These are phyloP conservation scores for Andrena praecox DNA, from an alignment of 2,888 invertebrate genomes.

Conservation along the genomic window DNA sequence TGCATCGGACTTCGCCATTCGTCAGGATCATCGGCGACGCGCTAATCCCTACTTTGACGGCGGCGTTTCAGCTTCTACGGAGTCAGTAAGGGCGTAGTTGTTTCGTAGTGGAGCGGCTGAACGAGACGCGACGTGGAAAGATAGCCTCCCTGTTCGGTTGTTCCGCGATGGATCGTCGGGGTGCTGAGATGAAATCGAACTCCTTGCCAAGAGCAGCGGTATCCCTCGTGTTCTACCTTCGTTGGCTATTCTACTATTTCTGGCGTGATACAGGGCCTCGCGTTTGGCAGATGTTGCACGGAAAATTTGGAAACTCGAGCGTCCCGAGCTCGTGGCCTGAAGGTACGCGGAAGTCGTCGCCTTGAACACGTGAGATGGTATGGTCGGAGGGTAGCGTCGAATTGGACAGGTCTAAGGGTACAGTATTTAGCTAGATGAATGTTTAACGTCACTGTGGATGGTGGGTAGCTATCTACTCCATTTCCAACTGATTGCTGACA, in stretches of 20 bases:
- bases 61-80: background rate
- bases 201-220: constrained; percentile 42
- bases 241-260: constrained; percentile 51
- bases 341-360: constrained; percentile 21
- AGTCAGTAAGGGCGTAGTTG: background rate
- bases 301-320: constrained; percentile 13
- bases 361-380: background rate
- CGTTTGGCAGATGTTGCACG: constrained; percentile 12
- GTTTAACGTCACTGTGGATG: background rate
- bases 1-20: constrained; percentile 26
- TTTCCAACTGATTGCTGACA: background rate
- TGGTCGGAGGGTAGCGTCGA: background rate
- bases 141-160: too few relatives aligned
- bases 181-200: background rate
- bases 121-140: too few relatives aligned
- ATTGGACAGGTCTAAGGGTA: background rate
- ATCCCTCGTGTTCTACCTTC: constrained; percentile 8
- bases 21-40: constrained; percentile 48
- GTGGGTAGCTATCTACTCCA: background rate
- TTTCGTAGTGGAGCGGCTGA: too few relatives aligned
- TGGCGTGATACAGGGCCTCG: constrained; percentile 34
- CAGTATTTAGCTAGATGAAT: background rate
- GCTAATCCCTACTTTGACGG: background rate
- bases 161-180: background rate
- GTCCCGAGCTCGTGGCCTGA: background rate